Evolutionary conservation across 2,797 vertebrate genomes (phyloP), one percentile per base, ranked within the genome.

Genomic region (Octomys mimax): DNA sequence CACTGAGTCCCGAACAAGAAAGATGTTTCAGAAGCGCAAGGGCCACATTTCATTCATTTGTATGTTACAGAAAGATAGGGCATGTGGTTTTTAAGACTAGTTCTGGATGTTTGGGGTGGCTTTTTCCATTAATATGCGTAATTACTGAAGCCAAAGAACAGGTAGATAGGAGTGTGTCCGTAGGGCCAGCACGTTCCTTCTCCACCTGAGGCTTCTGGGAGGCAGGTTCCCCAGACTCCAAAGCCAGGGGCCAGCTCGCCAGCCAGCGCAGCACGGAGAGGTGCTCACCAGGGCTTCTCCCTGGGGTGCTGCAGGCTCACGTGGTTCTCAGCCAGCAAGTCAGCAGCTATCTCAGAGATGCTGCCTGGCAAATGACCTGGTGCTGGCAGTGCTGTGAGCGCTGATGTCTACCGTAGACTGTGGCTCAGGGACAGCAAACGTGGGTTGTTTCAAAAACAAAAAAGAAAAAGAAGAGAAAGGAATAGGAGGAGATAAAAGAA

Each of bases 21-120:
- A 62, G 11, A 12, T n/a, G 49, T 57, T 90, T 95, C 49, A 64
- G 75, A 66, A 94, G 54, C 83, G 68, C 31, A 82, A 42, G 16
- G 6, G 11, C 31, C 54, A 10, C n/a, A 46, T 85, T 91, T 95
- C 70, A 66, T 73, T 59, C n/a, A 14, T 16, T 26, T n/a, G 33
- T 0, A 7, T 77, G 13, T 81, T 85, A 5, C 21, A 59, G 70
- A 39, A 79, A 52, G 16, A 13, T 42, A 7, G 26, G 75, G 12
- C 24, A 31, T 82, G 36, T 46, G 16, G 66, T 95, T 92, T 64
- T 42, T 42, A 62, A 79, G 64, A 75, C 89, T 78, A 31, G 42
- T 68, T 81, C 57, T 24, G 36, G 73, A 64, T 13, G 13, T 79
- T 66, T 33, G 22, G n/a, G 39, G 42, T 7, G n/a, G 36, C 10